These are phyloP conservation scores for Lates calcarifer DNA, from an alignment of 2,113 vertebrate genomes.

Conservation along the genomic window DNA sequence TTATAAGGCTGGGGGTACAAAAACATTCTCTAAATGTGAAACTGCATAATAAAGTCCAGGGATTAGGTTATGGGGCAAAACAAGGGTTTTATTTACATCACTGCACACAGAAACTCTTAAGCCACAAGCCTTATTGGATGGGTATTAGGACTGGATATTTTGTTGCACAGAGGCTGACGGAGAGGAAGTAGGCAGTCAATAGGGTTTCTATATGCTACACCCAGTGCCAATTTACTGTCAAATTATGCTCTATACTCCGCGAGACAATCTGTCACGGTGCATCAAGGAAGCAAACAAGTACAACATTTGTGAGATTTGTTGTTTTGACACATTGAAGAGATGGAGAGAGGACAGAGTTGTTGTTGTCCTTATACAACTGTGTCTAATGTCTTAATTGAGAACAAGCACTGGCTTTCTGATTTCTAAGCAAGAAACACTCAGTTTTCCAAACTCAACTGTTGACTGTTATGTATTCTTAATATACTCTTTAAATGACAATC, in stretches of 20 bases:
- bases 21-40: slow-evolving; percentile 44
- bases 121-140: slow-evolving; percentile 37
- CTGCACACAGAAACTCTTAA: slow-evolving; percentile 49
- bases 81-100: slow-evolving; percentile 66
- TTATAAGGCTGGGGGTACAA: slow-evolving; percentile 41
- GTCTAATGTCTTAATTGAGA: not conserved
- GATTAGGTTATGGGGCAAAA: slow-evolving; percentile 57
- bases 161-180: slow-evolving; percentile 4
- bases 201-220: not conserved
- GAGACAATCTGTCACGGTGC: not conserved
- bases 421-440: not conserved
- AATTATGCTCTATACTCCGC: slow-evolving; percentile 12
- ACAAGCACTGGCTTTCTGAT: not conserved
- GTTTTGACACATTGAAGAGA: not conserved
- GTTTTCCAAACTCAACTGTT: too few species aligned
- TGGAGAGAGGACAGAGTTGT: not conserved
- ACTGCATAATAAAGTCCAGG: slow-evolving; percentile 53
- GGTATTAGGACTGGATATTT: slow-evolving; percentile 43
- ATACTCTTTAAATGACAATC: not conserved
- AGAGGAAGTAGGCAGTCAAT: slow-evolving; percentile 17
- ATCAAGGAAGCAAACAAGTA: not conserved
- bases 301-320: not conserved
- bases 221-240: slow-evolving; percentile 28
- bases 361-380: too few species aligned
- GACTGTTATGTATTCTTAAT: too few species aligned